Percentiles rank a stretch among this genome's conserved stretches.
Evolutionary conservation across 2,797 vertebrate species (phyloP).

Genomic region (Garrulus glandarius): DNA sequence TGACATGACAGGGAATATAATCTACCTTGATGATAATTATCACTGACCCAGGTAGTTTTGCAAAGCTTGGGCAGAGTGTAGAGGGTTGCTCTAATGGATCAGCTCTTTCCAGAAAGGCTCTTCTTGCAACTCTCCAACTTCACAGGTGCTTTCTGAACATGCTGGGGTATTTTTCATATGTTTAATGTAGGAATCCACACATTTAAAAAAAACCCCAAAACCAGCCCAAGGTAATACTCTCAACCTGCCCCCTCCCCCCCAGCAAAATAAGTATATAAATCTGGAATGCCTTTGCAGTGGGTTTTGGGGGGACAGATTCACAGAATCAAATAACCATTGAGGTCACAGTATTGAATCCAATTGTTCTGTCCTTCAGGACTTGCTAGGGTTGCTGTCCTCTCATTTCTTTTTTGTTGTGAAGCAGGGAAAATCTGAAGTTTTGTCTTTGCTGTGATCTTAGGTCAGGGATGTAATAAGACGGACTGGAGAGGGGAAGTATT

Average conservation of each 20-base stretch:
- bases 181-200: neutral
- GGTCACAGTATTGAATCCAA: neutral
- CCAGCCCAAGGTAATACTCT: neutral
- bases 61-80: neutral
- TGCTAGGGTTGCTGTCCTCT: neutral
- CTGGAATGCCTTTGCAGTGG: neutral
- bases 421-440: neutral
- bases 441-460: accelerated
- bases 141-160: neutral
- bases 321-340: neutral
- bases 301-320: neutral
- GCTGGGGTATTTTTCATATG: neutral
- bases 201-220: neutral
- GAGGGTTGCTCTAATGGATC: neutral
- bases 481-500: neutral
- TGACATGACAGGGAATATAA: constrained; percentile 32
- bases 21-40: constrained; percentile 52
- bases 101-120: neutral
- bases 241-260: neutral
- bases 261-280: neutral
- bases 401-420: neutral
- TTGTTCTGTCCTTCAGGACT: neutral
- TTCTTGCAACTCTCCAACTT: neutral
- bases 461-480: neutral
- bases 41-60: constrained; percentile 15